Conservation (phyloP, 2,797 vertebrate genomes). For the Anguilla anguilla region DNA sequence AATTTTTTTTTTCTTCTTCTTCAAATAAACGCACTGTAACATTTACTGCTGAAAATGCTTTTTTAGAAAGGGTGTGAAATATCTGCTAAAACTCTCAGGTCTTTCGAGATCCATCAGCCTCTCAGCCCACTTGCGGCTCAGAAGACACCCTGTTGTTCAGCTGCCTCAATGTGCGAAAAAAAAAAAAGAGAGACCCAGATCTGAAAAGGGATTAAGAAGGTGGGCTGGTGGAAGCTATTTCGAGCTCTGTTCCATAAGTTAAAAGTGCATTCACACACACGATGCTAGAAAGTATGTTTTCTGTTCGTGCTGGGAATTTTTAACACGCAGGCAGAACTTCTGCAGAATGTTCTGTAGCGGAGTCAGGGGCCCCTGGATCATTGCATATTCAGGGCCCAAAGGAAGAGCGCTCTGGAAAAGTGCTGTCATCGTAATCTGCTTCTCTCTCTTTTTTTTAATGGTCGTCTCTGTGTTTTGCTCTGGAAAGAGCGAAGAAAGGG, state of each 20-base stretch:
- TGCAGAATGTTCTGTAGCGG: neutral
- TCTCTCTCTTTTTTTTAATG: neutral
- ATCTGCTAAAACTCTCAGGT: neutral
- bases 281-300: neutral
- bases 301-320: neutral
- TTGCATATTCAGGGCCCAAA: neutral
- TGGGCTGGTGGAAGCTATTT: neutral
- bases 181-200: neutral
- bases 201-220: neutral
- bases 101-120: neutral
- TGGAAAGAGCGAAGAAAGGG: neutral
- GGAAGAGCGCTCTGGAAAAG: neutral
- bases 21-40: neutral
- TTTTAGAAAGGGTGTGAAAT: neutral
- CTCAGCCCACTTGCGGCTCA: neutral
- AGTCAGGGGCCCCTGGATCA: neutral
- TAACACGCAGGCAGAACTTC: neutral
- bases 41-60: neutral
- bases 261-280: neutral
- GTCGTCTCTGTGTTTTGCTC: neutral
- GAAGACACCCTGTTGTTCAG: neutral
- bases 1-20: neutral
- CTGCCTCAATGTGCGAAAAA: neutral
- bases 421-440: neutral
- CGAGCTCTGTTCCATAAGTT: neutral